A percentile compares a stretch with the other conserved stretches of the same genome.
These are phyloP conservation scores for Amblyopsis rosae DNA, from an alignment of 2,113 vertebrate genomes.

Conservation along the genomic window DNA sequence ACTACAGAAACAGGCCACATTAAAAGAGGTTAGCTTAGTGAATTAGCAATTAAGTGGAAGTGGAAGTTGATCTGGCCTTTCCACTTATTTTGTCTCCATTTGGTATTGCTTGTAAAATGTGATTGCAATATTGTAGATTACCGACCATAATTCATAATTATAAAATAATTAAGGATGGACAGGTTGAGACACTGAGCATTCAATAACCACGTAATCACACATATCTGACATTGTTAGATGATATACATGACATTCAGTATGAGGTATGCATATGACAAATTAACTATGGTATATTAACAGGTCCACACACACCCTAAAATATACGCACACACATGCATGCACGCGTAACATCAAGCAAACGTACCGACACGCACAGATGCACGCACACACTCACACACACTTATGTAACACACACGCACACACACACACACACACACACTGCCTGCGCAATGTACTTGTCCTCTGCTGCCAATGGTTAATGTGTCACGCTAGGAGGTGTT, in stretches of 20 bases:
- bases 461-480: conserved; percentile 61
- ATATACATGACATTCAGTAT: too few species aligned
- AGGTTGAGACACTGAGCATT: too few species aligned
- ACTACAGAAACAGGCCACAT: conserved; percentile 9
- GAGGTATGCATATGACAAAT: too few species aligned
- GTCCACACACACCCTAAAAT: not conserved
- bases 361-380: conserved; percentile 2
- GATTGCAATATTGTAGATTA: not conserved
- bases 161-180: too few species aligned
- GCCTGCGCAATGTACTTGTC: conserved; percentile 62
- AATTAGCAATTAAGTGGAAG: not conserved
- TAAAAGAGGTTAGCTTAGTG: not conserved
- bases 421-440: conserved; percentile 18
- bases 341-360: not conserved
- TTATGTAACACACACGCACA: conserved; percentile 36
- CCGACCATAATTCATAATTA: too few species aligned
- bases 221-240: too few species aligned
- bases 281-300: not conserved
- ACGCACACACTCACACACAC: conserved; percentile 7
- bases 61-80: not conserved
- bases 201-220: too few species aligned
- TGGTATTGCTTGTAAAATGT: not conserved
- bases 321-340: conserved; percentile 3
- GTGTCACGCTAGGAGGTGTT: conserved; percentile 54
- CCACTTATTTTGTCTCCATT: conserved; percentile 1